Evolutionary conservation across 2,888 invertebrate genomes (phyloP).

Genomic region (Ligdia adustata): DNA sequence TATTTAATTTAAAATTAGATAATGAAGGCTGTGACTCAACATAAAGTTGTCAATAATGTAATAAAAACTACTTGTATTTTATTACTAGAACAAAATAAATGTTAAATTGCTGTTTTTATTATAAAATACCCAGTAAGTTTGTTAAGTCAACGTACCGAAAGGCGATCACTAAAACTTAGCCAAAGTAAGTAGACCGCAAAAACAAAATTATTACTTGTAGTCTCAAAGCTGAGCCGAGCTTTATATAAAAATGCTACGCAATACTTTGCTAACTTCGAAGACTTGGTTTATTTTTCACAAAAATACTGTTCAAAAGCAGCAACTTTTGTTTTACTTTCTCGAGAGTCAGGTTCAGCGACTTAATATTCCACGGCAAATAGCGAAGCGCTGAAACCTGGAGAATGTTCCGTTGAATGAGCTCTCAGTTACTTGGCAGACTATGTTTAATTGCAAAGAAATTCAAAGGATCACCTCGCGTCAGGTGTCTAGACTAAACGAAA

Average conservation of each 20-base stretch:
- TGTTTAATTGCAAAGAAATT: conserved; percentile 24
- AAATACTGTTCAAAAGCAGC: conserved; percentile 13
- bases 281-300: conserved; percentile 24
- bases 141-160: not conserved
- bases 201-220: conserved; percentile 17
- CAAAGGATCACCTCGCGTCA: conserved; percentile 11
- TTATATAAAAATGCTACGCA: conserved; percentile 18
- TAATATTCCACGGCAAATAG: conserved; percentile 29
- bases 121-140: no score
- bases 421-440: conserved; percentile 18
- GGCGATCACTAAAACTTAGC: conserved; percentile 1
- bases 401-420: conserved; percentile 18
- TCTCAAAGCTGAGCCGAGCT: conserved; percentile 20
- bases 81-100: no score
- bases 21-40: no score
- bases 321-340: conserved; percentile 27
- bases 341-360: conserved; percentile 17
- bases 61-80: no score
- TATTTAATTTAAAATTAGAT: no score
- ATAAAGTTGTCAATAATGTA: no score
- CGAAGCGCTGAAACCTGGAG: conserved; percentile 15
- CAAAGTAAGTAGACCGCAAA: not conserved
- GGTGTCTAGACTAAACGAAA: conserved; percentile 15
- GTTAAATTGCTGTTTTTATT: no score
- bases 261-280: conserved; percentile 15